These are phyloP conservation scores for Metalampra italica DNA, from an alignment of 2,888 invertebrate genomes.

Conservation along the genomic window DNA sequence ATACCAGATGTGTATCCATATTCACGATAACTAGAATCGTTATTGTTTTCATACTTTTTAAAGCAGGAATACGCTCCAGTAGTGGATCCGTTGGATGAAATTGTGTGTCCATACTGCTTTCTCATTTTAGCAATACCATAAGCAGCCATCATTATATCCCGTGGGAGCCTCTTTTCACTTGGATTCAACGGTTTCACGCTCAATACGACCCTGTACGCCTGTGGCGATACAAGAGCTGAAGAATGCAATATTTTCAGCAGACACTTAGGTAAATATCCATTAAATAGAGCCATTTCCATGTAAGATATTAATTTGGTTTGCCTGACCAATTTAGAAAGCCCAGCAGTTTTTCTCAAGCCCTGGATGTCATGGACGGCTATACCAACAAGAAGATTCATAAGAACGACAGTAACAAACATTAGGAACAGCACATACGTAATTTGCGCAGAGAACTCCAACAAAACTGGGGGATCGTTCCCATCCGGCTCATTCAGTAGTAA, in stretches of 20 bases:
- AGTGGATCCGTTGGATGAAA: constrained; percentile 81
- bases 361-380: constrained; percentile 93
- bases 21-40: constrained; percentile 69
- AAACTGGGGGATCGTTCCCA: constrained; percentile 82
- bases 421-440: constrained; percentile 88
- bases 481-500: constrained; percentile 83
- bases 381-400: constrained; percentile 92
- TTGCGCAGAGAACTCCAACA: constrained; percentile 88
- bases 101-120: constrained; percentile 83
- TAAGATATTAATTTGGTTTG: constrained; percentile 91
- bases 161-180: constrained; percentile 87
- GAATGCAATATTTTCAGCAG: constrained; percentile 86
- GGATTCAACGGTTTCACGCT: constrained; percentile 91
- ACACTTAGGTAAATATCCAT: constrained; percentile 86
- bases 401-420: constrained; percentile 89
- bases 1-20: constrained; percentile 77
- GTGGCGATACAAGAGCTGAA: constrained; percentile 88
- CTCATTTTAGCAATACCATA: constrained; percentile 88
- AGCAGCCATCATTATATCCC: constrained; percentile 87
- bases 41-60: constrained; percentile 82
- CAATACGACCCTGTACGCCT: constrained; percentile 88
- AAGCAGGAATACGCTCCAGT: constrained; percentile 81
- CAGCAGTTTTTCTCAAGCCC: constrained; percentile 90
- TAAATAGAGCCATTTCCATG: constrained; percentile 89
- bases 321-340: constrained; percentile 87